Conservation (phyloP, 2,113 vertebrate species). For the Micronycteris hirsuta region DNA sequence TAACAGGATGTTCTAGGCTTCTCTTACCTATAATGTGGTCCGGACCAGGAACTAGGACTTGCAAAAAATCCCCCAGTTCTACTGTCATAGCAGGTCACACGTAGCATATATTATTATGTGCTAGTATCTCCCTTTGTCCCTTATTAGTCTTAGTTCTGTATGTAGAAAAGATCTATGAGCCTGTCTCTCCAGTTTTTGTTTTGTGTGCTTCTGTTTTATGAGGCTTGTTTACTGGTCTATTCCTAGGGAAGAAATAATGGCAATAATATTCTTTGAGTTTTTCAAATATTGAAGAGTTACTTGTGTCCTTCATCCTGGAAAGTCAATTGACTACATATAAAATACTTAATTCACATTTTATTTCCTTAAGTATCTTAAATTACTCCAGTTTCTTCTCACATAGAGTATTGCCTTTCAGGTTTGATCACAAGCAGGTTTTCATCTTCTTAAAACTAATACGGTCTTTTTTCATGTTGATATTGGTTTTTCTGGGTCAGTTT, state of each 20-base stretch:
- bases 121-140: neutral
- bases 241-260: neutral
- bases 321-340: neutral
- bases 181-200: neutral
- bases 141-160: neutral
- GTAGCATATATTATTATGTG: neutral
- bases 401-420: neutral
- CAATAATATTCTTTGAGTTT: neutral
- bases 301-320: neutral
- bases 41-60: neutral
- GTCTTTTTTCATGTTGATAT: neutral
- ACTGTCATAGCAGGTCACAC: neutral
- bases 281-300: neutral
- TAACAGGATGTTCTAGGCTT: neutral
- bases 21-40: neutral
- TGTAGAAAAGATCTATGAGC: neutral
- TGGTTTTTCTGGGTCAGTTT: neutral
- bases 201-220: neutral
- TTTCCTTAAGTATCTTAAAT: neutral
- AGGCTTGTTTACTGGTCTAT: conserved; percentile 13
- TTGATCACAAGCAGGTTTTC: neutral
- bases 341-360: neutral
- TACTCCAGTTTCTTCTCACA: neutral
- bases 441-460: neutral
- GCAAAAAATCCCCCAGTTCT: neutral